Evolutionary conservation across 2,113 vertebrate species (phyloP), one percentile per base, ranked within the genome.

Genomic region (Erinaceus europaeus): DNA sequence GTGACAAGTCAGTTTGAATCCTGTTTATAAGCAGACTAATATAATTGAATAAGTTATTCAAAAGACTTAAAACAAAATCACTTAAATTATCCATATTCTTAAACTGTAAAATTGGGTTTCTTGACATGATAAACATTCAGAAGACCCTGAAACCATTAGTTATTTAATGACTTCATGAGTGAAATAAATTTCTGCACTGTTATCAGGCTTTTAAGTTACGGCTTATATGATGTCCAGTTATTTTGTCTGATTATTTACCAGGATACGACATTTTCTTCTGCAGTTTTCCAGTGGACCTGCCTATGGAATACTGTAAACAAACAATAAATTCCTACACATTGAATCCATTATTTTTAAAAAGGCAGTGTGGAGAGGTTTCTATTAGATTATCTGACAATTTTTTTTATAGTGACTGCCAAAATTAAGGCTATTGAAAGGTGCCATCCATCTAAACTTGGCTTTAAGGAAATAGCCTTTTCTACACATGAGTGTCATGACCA

Each of bases 281-380:
- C 53, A 94, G 92, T 94, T 94, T 94, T 93, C 92, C 93, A 91
- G 46, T 83, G 94, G 94, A 76, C 95, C 92, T 91, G 89, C 91
- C 94, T 85, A 52, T 93, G 89, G 93, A 92, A 92, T 94, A 96
- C 78, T 91, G 32, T 61, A 86, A 92, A 90, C 27, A 93, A 86
- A 89, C 92, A 92, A 57, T 61, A n/a, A n/a, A 83, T 34, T 88
- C 65, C 81, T 84, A 65, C 38, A 89, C n/a, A 65, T 11, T 90
- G 32, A 86, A 46, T 82, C 84, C 27, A 11, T 90, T 71, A 27
- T 64, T 90, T n/a, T 71, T 91, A 76, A 91, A 90, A 57, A 75
- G 59, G 68, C 76, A 89, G 52, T 48, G 38, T 59, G 32, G n/a
- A 61, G 29, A 76, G 46, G n/a, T 9, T 84, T 71, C 79, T 50